Evolutionary conservation across 2,797 vertebrate species (phyloP).

Genomic region (Anomalospiza imberbis): DNA sequence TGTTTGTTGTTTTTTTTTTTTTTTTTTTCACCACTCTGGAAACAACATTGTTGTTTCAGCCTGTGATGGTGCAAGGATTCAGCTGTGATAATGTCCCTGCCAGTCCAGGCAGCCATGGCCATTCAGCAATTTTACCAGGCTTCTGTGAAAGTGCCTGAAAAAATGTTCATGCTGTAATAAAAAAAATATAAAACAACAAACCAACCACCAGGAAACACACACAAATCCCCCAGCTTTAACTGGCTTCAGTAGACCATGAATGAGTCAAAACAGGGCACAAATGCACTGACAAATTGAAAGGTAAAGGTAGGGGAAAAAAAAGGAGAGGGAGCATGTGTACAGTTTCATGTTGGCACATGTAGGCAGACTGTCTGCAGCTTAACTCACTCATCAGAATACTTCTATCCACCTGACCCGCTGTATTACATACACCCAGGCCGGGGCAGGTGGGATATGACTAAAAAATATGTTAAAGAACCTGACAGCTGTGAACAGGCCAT

Average conservation of each 20-base stretch:
- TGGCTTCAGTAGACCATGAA: background rate
- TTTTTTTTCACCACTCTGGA: background rate
- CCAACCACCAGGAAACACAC: background rate
- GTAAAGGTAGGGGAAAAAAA: background rate
- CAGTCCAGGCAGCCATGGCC: background rate
- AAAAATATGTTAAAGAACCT: background rate
- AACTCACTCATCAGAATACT: background rate
- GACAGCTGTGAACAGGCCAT: background rate
- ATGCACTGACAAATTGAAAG: background rate
- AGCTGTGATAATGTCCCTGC: background rate
- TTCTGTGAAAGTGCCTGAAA: background rate
- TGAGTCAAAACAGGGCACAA: background rate
- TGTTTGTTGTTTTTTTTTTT: too few relatives aligned
- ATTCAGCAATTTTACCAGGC: background rate
- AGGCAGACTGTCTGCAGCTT: background rate
- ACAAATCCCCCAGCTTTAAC: background rate
- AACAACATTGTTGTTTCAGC: background rate
- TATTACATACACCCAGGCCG: background rate
- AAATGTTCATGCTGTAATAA: background rate
- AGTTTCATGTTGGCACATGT: background rate
- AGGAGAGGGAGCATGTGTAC: rapidly evolving
- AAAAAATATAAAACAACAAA: background rate
- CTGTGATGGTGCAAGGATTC: background rate
- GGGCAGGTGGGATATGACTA: background rate
- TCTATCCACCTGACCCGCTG: background rate